Evolutionary conservation across 2,113 vertebrate species (phyloP), one percentile per base, ranked within the genome.

Genomic region (Micronycteris hirsuta): DNA sequence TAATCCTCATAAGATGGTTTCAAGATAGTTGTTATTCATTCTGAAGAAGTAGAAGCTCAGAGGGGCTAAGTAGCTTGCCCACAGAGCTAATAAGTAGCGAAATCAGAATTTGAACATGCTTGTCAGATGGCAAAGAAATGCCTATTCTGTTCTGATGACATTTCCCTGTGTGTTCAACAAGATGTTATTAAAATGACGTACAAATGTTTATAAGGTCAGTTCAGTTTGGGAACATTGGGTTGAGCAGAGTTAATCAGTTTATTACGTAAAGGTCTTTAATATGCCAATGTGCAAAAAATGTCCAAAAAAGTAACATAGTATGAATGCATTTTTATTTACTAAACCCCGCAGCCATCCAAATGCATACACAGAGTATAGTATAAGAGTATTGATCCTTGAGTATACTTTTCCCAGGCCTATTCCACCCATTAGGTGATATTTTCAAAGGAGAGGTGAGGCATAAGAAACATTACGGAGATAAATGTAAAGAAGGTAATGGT

Each of bases 11-110:
- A 93, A 89, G 70, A 81, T 91, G 49, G 43, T 28, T 90, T 87
- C n/a, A 52, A 71, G 20, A 41, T 93, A 76, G 63, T 88, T 86
- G 78, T 84, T 94, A 77, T 52, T 96, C 87, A 52, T 93, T 85
- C 45, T 77, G 56, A 90, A 68, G 63, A 87, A 93, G 43, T 6
- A 89, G 63, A 95, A 87, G 38, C 84, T 95, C 85, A 36, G 36
- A 95, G 81, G 92, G 4, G 31, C 65, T 88, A 88, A 94, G 61
- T 71, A 91, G 68, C 43, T 95, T 94, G 73, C 63, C 43, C 38
- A 95, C 74, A 70, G 92, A 93, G 63, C 89, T 95, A 94, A 71
- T 86, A 93, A 96, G 13, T 74, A 68, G 36, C 38, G 91, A 97
- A 93, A 83, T 94, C 68, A 87, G 89, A 71, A 92, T 94, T 78